Percentiles rank a stretch among this genome's conserved stretches.
These are phyloP conservation scores for Bos indicus DNA, from an alignment of 2,113 vertebrate genomes.

Conservation along the genomic window DNA sequence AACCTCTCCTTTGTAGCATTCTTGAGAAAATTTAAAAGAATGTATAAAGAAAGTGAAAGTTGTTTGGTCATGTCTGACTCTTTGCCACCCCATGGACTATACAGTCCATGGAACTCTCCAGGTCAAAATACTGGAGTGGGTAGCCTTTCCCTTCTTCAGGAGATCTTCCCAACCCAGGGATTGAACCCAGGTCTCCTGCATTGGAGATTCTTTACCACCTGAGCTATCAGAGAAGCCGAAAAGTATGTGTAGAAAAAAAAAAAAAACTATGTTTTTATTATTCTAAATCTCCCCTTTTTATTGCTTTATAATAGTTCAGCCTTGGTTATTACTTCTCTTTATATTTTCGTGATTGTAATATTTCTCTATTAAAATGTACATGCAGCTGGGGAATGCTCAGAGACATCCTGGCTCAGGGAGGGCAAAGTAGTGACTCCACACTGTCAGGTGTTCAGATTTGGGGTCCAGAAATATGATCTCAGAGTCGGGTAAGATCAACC, in stretches of 20 bases:
- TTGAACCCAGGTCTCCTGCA: not conserved
- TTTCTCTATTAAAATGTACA: not conserved
- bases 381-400: not conserved
- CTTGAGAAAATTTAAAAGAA: not conserved
- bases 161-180: not conserved
- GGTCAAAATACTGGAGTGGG: not conserved
- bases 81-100: not conserved
- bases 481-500: not conserved
- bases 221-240: not conserved
- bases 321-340: not conserved
- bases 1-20: not conserved
- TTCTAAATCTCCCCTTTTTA: not conserved
- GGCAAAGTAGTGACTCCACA: rapidly evolving
- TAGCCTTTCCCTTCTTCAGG: not conserved
- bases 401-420: not conserved
- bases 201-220: not conserved
- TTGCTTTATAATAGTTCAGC: not conserved
- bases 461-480: not conserved
- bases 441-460: not conserved
- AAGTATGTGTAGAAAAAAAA: not conserved
- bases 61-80: rapidly evolving
- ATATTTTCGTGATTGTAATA: not conserved
- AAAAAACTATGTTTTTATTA: not conserved
- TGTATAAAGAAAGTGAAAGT: not conserved
- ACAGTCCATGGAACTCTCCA: not conserved